Base-by-base conservation (phyloP, 1,140 invertebrate genomes). In the Panulirus ornatus region DNA sequence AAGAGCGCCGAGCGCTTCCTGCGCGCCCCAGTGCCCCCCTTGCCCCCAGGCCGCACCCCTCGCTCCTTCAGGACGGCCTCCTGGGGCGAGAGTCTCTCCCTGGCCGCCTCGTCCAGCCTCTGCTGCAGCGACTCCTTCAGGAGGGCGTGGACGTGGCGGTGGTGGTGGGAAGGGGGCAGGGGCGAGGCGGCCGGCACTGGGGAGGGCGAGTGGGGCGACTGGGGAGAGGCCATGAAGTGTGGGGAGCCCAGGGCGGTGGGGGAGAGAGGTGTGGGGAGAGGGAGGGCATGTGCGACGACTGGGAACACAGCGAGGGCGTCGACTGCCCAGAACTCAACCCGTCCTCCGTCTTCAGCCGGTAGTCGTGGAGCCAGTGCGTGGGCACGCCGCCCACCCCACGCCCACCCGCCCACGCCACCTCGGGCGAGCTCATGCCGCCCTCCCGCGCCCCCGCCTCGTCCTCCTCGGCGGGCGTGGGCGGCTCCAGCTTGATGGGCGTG, bases 241-340 rank as follows among this genome's bases (percentile, higher is more conserved):
- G 78, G 78, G 9, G 84, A 51, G 34, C 75, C 70, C 38, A 58
- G 71, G 40, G 51, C 47, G 84, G 38, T 71, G 1, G 84, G 84
- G 16, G 84, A 86, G 70, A 71, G n/a, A 11, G 76, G 66, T 5
- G 85, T 75, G 27, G 85, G 85, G 22, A 82, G 82, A 3, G 88
- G 88, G 16, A 82, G 85, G 79, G 84, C 84, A 34, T 89, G 88
- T 3, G 88, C 79, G 79, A 89, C 83, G 51, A 70, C 76, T 9
- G 88, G 91, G 92, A 92, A 51, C 92, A 92, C 5, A 92, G 71
- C 9, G 92, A 92, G 34, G 92, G 92, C 27, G 92, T 92, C 16
- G 92, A 92, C 40, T 92, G 92, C 16, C 92, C 92, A 22, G 92
- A 92, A 63, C 92, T 92, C 27, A 92, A 84, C 16, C 91, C 91